phyloP scores from a whole-genome alignment of 2,113 vertebrate species.

The Jaculus jaculus region DNA sequence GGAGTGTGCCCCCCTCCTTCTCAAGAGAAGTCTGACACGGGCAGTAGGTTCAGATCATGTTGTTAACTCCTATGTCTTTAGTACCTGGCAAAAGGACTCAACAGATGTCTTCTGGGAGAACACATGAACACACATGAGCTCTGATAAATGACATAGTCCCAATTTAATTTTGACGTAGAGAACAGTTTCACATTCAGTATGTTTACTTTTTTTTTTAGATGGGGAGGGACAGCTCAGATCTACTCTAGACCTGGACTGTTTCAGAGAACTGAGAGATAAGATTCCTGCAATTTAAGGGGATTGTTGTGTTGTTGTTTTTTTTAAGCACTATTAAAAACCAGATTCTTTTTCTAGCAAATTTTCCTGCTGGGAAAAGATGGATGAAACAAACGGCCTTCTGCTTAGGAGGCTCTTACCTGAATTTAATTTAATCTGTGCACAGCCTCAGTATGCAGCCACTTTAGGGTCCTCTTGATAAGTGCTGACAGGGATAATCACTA shows the following conservation, averaged over 20 bases:
- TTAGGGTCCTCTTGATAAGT: slow-evolving; percentile 40
- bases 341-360: slow-evolving; percentile 58
- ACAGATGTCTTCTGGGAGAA: not conserved
- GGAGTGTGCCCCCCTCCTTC: not conserved
- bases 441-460: not conserved
- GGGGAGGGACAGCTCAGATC: not conserved
- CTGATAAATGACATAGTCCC: not conserved
- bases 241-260: not conserved
- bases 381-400: slow-evolving; percentile 49
- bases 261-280: not conserved
- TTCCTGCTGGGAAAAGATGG: slow-evolving; percentile 37
- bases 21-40: not conserved
- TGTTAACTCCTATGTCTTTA: not conserved
- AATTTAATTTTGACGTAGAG: not conserved
- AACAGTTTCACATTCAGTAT: not conserved
- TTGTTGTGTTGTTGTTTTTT: too few species aligned
- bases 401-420: slow-evolving; percentile 49
- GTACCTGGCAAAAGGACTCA: not conserved
- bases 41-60: not conserved
- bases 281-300: not conserved
- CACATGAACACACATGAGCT: not conserved
- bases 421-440: slow-evolving; percentile 8
- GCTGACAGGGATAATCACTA: not conserved
- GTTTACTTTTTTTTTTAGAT: not conserved
- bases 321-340: slow-evolving; percentile 39